Evolutionary conservation across 2,888 invertebrate genomes (phyloP), one percentile per base, ranked within the genome.

Genomic region (Ophraella communa): DNA sequence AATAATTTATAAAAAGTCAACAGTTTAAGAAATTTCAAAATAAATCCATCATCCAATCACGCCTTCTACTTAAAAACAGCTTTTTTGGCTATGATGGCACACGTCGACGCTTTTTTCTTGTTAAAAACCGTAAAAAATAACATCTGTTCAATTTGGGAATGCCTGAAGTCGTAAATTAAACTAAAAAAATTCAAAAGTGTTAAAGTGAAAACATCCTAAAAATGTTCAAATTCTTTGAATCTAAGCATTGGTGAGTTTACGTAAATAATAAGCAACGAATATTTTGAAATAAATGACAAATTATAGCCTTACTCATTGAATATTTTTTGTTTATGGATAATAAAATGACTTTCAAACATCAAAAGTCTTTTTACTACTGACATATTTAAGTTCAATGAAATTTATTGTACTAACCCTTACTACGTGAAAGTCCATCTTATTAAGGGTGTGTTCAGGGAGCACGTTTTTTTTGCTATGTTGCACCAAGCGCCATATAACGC

Each of bases 51-150:
- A 47, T n/a, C 17, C 8, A 17, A 11, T 20, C 47, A 18, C 4
- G 23, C 20, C n/a, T n/a, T 24, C 27, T 10, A 51, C 14, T 51
- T 8, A 17, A 51, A 27, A 51, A 27, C 10, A 23, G 8, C 7
- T 49, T 49, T 49, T 49, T 49, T 49, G 27, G 49, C 4, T 27
- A 51, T 17, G 27, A 51, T 27, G 49, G 49, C 49, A 51, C 49
- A 51, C 49, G 49, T 51, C 27, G 49, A 8, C 24, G 21, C 21
- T 14, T 23, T 47, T 47, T 47, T 39, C 17, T 30, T 30, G n/a
- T 30, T 10, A 2, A 27, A 23, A 24, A 18, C 24, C n/a, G 27
- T 27, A 17, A 51, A 51, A 51, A 24, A 3, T n/a, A 51, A 51
- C 49, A 51, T 51, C 49, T 51, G 49, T 17, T 51, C 49, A 51